These are phyloP conservation scores for Actinernus sp. DNA, from an alignment of 92 coral and sea anemone species.

Conservation along the genomic window DNA sequence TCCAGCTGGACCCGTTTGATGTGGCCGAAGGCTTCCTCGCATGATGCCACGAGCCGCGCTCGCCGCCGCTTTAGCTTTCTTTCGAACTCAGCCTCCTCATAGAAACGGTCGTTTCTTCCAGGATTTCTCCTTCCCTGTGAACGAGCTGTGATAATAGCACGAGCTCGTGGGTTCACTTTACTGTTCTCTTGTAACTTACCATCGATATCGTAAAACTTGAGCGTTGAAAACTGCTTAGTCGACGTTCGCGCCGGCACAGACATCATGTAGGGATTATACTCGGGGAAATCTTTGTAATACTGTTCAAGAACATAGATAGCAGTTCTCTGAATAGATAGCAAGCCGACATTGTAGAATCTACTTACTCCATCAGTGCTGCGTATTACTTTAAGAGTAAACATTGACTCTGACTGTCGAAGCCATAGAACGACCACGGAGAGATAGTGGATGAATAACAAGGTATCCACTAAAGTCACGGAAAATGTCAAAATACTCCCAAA, in stretches of 20 bases:
- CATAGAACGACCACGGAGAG: slow-evolving; percentile 92
- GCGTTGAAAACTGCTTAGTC: slow-evolving; percentile 92
- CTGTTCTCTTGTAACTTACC: slow-evolving; percentile 80
- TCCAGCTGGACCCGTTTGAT: slow-evolving; percentile 90
- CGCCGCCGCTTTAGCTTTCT: slow-evolving; percentile 86
- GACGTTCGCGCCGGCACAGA: slow-evolving; percentile 86
- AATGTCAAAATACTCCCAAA: slow-evolving; percentile 73
- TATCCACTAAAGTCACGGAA: slow-evolving; percentile 84
- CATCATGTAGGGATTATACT: slow-evolving; percentile 94
- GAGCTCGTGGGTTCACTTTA: slow-evolving; percentile 89
- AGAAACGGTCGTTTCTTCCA: slow-evolving; percentile 95
- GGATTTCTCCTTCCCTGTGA: slow-evolving; percentile 93
- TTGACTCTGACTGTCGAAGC: slow-evolving; percentile 88
- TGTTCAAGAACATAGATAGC: slow-evolving; percentile 93
- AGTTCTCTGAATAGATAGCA: slow-evolving; percentile 93
- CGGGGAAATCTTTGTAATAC: slow-evolving; percentile 98
- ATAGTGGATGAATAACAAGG: slow-evolving; percentile 88
- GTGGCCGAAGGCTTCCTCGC: slow-evolving; percentile 98
- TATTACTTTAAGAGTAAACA: slow-evolving; percentile 93
- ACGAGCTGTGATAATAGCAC: slow-evolving; percentile 93
- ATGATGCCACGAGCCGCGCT: slow-evolving; percentile 81
- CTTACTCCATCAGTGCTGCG: slow-evolving; percentile 97
- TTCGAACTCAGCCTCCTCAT: slow-evolving; percentile 95
- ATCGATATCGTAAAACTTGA: slow-evolving; percentile 96
- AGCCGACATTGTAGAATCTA: slow-evolving; percentile 84